Conservation (phyloP, 2,888 invertebrate species). For the Standfussiana lucernea region DNA sequence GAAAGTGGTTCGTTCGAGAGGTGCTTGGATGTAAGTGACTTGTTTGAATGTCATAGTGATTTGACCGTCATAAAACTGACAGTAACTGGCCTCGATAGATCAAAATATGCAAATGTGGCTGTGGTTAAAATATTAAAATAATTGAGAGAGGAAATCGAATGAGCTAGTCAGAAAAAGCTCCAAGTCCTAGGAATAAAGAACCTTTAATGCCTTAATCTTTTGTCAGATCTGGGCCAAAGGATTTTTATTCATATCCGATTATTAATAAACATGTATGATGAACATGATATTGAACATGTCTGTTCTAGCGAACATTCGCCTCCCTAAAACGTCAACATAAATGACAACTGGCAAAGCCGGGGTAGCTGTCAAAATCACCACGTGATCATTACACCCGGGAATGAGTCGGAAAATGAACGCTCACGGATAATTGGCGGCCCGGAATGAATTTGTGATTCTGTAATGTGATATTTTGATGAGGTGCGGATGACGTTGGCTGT, state of each 20-base stretch:
- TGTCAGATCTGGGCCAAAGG: neutral
- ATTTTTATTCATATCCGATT: neutral
- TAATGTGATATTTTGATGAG: conserved; percentile 90
- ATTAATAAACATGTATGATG: too few species aligned
- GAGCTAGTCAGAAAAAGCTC: neutral
- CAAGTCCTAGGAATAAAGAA: neutral
- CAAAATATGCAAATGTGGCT: neutral
- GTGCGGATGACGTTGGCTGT: conserved; percentile 80
- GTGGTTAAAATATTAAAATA: neutral
- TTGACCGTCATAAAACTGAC: neutral
- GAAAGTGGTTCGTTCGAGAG: neutral
- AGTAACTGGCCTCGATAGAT: neutral
- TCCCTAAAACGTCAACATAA: conserved; percentile 65
- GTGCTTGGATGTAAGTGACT: too few species aligned
- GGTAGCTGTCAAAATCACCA: conserved; percentile 90
- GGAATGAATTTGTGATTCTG: conserved; percentile 88
- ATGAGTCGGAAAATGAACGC: conserved; percentile 89
- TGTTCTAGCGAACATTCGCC: conserved; percentile 53
- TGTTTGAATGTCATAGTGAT: neutral
- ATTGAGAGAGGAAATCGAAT: neutral
- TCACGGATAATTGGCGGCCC: conserved; percentile 87
- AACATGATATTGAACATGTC: too few species aligned
- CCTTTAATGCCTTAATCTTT: neutral
- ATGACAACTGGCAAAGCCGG: conserved; percentile 68
- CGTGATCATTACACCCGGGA: conserved; percentile 89